These are phyloP conservation scores for Leptopilina syphax DNA, from an alignment of 2,888 invertebrate genomes.

Conservation along the genomic window DNA sequence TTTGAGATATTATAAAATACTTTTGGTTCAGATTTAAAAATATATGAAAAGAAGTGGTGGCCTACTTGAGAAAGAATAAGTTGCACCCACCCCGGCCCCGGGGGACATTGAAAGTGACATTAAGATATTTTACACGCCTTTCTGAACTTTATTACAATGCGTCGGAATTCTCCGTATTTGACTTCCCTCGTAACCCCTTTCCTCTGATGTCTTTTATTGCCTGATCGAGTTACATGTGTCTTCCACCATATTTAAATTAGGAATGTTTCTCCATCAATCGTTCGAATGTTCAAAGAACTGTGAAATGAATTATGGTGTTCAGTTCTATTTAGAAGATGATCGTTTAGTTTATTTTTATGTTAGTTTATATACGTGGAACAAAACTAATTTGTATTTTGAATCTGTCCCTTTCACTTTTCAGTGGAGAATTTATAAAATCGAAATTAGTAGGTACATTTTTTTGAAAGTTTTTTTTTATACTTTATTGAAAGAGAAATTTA, in stretches of 20 bases:
- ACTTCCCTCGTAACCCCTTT: neutral
- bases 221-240: slow-evolving; percentile 34
- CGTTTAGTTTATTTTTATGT: neutral
- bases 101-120: slow-evolving; percentile 22
- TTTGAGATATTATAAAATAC: too few species aligned
- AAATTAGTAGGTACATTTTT: too few species aligned
- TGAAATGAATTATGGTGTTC: slow-evolving; percentile 20
- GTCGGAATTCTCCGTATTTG: slow-evolving; percentile 41
- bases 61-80: too few species aligned
- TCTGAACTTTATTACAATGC: slow-evolving; percentile 33
- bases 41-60: too few species aligned
- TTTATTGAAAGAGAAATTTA: too few species aligned
- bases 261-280: neutral
- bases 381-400: too few species aligned
- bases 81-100: neutral
- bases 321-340: neutral
- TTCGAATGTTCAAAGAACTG: slow-evolving; percentile 1
- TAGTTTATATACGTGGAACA: neutral
- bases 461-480: too few species aligned
- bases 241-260: neutral
- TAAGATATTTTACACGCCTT: slow-evolving; percentile 32
- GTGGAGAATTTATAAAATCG: too few species aligned
- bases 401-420: too few species aligned
- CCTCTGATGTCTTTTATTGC: neutral
- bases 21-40: too few species aligned